Evolutionary conservation across 1,140 invertebrate genomes (phyloP).

Genomic region (Asbolus verrucosus): DNA sequence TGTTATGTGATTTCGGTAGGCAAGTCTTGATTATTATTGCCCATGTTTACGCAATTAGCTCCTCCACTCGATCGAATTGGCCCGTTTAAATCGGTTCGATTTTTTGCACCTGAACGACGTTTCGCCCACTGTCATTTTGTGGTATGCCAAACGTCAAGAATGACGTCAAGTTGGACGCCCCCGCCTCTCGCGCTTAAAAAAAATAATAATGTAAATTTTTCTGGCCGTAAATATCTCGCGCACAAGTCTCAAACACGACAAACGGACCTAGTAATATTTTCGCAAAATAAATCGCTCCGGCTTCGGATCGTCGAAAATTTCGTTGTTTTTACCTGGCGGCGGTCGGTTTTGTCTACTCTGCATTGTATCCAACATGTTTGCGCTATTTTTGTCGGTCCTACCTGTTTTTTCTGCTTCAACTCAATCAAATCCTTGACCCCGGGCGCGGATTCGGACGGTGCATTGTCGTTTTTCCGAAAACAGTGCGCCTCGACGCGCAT

Average conservation of each 20-base stretch:
- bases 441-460: slow-evolving; percentile 1
- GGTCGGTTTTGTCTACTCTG: not conserved
- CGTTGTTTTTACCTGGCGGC: too few species aligned
- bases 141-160: slow-evolving; percentile 61
- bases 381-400: slow-evolving; percentile 24
- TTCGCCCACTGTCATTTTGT: slow-evolving; percentile 53
- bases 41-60: slow-evolving; percentile 29
- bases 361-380: not conserved
- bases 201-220: slow-evolving; percentile 34
- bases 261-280: slow-evolving; percentile 8
- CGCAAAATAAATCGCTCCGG: not conserved
- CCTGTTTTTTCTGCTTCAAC: slow-evolving; percentile 32
- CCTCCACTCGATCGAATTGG: not conserved
- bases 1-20: slow-evolving; percentile 52
- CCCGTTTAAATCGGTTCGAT: too few species aligned
- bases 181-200: slow-evolving; percentile 43
- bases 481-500: not conserved
- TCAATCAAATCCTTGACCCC: slow-evolving; percentile 40
- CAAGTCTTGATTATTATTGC: slow-evolving; percentile 8
- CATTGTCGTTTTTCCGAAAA: not conserved
- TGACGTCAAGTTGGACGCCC: slow-evolving; percentile 60
- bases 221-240: slow-evolving; percentile 18
- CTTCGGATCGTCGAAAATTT: not conserved
- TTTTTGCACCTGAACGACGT: slow-evolving; percentile 48
- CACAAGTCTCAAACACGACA: slow-evolving; percentile 2